These are phyloP conservation scores for Ostrea edulis DNA, from an alignment of 1,140 invertebrate genomes.

Conservation along the genomic window DNA sequence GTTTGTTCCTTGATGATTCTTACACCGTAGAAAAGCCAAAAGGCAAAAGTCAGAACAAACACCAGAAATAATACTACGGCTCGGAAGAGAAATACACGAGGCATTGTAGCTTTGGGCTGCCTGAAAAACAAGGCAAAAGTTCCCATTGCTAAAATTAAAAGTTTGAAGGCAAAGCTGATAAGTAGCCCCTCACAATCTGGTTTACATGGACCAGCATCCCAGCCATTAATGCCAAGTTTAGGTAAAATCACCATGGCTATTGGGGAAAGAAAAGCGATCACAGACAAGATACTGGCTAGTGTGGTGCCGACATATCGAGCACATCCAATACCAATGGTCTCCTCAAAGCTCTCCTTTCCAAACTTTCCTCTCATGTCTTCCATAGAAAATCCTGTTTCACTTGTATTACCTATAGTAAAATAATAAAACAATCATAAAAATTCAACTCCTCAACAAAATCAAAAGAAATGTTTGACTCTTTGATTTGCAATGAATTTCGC, in stretches of 20 bases:
- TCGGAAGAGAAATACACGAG: conserved; percentile 94
- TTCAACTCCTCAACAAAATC: no score
- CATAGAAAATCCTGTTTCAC: conserved; percentile 89
- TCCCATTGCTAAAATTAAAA: conserved; percentile 93
- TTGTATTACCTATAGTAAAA: conserved; percentile 89
- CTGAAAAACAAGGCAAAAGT: conserved; percentile 89
- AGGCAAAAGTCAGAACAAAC: conserved; percentile 95
- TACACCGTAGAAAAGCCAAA: conserved; percentile 98
- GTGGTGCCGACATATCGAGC: conserved; percentile 83
- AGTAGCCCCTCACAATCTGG: conserved; percentile 94
- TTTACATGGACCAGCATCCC: conserved; percentile 84
- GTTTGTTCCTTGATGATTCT: conserved; percentile 80
- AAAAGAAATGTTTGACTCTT: no score
- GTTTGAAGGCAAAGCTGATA: conserved; percentile 94
- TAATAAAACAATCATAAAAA: neutral
- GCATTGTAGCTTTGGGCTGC: conserved; percentile 87
- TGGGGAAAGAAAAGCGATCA: conserved; percentile 93
- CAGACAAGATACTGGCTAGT: conserved; percentile 87
- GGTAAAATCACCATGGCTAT: conserved; percentile 96
- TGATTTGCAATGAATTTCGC: no score
- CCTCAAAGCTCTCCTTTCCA: conserved; percentile 74
- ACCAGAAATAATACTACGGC: conserved; percentile 92
- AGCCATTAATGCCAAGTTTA: conserved; percentile 83
- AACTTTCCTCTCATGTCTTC: conserved; percentile 85
- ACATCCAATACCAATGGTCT: conserved; percentile 79